Conservation (phyloP, 1,140 invertebrate genomes). For the Zaprionus capensis region DNA sequence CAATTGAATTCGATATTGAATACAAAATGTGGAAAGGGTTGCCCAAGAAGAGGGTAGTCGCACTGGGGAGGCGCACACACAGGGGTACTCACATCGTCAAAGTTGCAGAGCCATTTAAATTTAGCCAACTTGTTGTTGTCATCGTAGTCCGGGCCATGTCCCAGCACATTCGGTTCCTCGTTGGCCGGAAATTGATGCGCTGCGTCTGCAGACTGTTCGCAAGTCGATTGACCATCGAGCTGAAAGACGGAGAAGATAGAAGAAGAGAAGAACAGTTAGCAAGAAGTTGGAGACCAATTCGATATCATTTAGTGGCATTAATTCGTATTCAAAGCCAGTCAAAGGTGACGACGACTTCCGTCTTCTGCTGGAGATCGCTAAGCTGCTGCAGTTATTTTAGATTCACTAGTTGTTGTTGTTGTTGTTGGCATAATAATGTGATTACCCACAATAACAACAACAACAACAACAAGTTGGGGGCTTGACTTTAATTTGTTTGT, state of each 20-base stretch:
- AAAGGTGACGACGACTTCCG: slow-evolving; percentile 19
- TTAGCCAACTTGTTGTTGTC: slow-evolving; percentile 56
- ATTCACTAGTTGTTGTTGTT: slow-evolving; percentile 16
- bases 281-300: slow-evolving; percentile 9
- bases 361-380: neutral
- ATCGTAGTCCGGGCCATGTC: slow-evolving; percentile 74
- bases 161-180: slow-evolving; percentile 79
- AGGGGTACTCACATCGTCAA: slow-evolving; percentile 76
- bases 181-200: slow-evolving; percentile 81
- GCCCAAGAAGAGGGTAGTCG: too few relatives aligned
- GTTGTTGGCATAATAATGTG: neutral
- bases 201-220: slow-evolving; percentile 55
- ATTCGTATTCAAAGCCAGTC: slow-evolving; percentile 6
- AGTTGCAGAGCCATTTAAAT: slow-evolving; percentile 76
- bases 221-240: slow-evolving; percentile 67
- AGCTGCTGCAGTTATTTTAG: slow-evolving; percentile 1
- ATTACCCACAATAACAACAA: slow-evolving; percentile 20
- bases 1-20: slow-evolving; percentile 7
- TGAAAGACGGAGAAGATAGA: slow-evolving; percentile 16
- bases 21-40: neutral
- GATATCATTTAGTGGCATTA: slow-evolving; percentile 3
- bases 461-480: slow-evolving; percentile 46
- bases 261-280: slow-evolving; percentile 9
- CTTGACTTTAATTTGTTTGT: slow-evolving; percentile 76
- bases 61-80: too few relatives aligned